phyloP scores from a whole-genome alignment of 2,888 invertebrate genomes.

The Blastobasis lacticolella region DNA sequence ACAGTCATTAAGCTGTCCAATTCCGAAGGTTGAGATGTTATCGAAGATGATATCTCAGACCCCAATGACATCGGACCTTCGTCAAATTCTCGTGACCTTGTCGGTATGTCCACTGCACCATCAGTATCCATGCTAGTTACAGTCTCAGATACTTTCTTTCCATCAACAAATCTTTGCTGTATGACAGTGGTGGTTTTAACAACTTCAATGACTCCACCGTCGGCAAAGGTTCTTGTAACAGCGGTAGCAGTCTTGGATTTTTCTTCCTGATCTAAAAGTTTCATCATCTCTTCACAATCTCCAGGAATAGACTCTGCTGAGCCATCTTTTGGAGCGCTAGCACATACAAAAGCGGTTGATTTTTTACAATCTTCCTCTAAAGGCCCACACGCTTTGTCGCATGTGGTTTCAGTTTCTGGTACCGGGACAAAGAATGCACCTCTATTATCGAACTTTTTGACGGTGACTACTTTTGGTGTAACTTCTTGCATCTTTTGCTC shows the following conservation, averaged over 20 bases:
- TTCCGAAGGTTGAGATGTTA: conserved; percentile 68
- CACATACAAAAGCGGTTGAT: conserved; percentile 56
- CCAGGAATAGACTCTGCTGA: conserved; percentile 71
- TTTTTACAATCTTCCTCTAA: conserved; percentile 60
- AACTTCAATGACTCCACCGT: conserved; percentile 54
- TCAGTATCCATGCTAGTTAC: conserved; percentile 55
- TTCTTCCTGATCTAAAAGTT: conserved; percentile 70
- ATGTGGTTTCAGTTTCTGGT: conserved; percentile 39
- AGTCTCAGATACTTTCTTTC: conserved; percentile 64
- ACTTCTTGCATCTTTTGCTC: conserved; percentile 53
- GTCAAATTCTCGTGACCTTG: conserved; percentile 44
- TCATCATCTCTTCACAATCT: conserved; percentile 77
- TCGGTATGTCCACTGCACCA: conserved; percentile 63
- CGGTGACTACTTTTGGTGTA: conserved; percentile 60
- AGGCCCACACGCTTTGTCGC: conserved; percentile 28
- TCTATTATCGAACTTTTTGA: conserved; percentile 63
- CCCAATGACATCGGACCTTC: conserved; percentile 59
- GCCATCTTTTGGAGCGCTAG: conserved; percentile 63
- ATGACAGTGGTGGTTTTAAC: conserved; percentile 62
- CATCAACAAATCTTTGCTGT: conserved; percentile 63
- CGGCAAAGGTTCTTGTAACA: conserved; percentile 40
- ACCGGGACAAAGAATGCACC: conserved; percentile 66
- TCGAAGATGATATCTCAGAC: conserved; percentile 69
- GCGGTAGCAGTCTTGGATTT: conserved; percentile 36
- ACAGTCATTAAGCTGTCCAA: conserved; percentile 68